Evolutionary conservation across 2,113 vertebrate genomes (phyloP).

Genomic region (Calyptomena viridis): DNA sequence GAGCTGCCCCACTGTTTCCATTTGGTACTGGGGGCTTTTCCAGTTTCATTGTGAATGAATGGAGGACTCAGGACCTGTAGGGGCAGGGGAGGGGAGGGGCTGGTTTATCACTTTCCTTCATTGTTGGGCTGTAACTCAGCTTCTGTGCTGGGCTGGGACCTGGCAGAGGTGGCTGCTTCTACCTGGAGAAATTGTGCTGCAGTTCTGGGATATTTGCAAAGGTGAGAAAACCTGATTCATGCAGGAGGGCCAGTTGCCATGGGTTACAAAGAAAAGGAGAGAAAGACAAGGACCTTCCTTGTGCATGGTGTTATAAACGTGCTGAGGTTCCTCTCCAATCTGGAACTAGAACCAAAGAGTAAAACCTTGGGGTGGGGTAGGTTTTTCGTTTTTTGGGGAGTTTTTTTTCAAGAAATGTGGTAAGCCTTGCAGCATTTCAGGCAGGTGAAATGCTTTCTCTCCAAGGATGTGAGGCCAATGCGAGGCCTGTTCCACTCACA

Average conservation of each 20-base stretch:
- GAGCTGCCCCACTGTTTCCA: background rate
- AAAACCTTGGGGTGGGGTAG: background rate
- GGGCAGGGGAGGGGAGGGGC: background rate
- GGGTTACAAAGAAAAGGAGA: background rate
- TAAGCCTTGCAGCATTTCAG: background rate
- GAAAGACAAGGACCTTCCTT: background rate
- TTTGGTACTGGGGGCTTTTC: accelerated
- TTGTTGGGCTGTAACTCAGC: background rate
- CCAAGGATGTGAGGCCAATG: background rate
- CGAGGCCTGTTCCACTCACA: background rate
- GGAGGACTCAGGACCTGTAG: background rate
- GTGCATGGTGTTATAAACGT: background rate
- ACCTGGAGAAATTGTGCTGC: background rate
- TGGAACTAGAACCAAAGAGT: background rate
- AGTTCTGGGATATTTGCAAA: background rate
- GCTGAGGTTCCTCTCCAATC: background rate
- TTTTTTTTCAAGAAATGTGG: background rate
- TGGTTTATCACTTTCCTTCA: background rate
- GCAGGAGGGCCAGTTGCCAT: background rate
- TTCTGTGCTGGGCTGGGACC: background rate
- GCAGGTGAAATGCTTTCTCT: background rate
- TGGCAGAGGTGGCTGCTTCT: background rate
- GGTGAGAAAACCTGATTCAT: background rate
- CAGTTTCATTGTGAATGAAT: background rate
- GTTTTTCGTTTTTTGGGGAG: background rate